phyloP scores from a whole-genome alignment of 92 coral and sea anemone species.

The Parazoanthus atlanticus region DNA sequence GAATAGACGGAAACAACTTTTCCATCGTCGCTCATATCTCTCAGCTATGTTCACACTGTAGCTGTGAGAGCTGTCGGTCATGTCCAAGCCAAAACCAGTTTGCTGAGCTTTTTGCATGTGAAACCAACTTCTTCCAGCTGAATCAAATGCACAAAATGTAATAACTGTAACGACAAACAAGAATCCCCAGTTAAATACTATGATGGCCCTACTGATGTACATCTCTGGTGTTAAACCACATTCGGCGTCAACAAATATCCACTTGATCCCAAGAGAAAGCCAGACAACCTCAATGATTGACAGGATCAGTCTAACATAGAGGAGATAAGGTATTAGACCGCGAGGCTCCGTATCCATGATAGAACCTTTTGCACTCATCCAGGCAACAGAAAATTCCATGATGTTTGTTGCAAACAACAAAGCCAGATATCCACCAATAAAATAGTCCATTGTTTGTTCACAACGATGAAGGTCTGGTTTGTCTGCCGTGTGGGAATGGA shows the following conservation, averaged over 20 bases:
- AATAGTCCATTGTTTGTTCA: conserved; percentile 94
- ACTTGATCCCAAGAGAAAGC: conserved; percentile 91
- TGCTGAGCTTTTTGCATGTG: conserved; percentile 72
- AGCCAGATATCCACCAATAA: conserved; percentile 92
- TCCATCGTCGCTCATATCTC: conserved; percentile 87
- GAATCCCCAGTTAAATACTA: conserved; percentile 94
- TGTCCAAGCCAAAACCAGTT: conserved; percentile 60
- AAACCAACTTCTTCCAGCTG: conserved; percentile 95
- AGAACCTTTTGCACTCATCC: conserved; percentile 97
- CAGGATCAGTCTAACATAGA: conserved; percentile 83
- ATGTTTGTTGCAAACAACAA: conserved; percentile 93
- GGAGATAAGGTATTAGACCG: conserved; percentile 80
- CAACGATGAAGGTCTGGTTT: conserved; percentile 63
- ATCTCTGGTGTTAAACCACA: conserved; percentile 69
- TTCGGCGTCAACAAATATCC: conserved; percentile 84
- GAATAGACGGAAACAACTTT: conserved; percentile 78
- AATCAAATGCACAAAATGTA: conserved; percentile 85
- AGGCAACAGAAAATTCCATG: conserved; percentile 88
- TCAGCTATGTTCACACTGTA: conserved; percentile 72
- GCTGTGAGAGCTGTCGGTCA: conserved; percentile 60
- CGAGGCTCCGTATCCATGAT: conserved; percentile 95
- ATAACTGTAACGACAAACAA: conserved; percentile 79
- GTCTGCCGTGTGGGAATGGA: conserved; percentile 54
- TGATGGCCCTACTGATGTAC: conserved; percentile 82
- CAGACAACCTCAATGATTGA: conserved; percentile 85